Percentiles rank a stretch among this genome's conserved stretches.
Conservation (phyloP, 2,888 invertebrate species). For the Orchestes rusci region DNA sequence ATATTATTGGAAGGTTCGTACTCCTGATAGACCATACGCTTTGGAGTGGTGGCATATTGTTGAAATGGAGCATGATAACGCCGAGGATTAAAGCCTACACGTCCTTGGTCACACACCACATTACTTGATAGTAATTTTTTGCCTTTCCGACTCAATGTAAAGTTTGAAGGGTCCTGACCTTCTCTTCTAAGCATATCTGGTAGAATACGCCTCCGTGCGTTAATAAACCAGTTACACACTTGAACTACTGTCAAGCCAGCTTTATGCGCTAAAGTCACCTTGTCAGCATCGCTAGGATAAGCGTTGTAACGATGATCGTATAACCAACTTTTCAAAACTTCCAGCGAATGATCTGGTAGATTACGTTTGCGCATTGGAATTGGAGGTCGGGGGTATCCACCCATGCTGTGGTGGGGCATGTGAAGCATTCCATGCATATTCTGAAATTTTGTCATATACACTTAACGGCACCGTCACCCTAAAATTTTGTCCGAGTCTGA, state of each 20-base stretch:
- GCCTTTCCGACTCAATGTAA: conserved; percentile 84
- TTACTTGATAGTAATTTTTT: conserved; percentile 50
- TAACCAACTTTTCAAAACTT: conserved; percentile 86
- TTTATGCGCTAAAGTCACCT: conserved; percentile 75
- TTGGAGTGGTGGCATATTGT: no score
- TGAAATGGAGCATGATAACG: no score
- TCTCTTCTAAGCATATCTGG: conserved; percentile 92
- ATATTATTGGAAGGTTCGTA: no score
- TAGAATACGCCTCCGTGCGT: conserved; percentile 83
- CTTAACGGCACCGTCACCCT: no score
- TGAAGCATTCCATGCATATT: no score
- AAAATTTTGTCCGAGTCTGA: no score
- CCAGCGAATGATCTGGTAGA: conserved; percentile 86
- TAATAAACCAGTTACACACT: conserved; percentile 78
- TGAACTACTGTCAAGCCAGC: conserved; percentile 83
- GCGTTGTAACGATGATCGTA: conserved; percentile 90
- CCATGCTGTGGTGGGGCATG: no score
- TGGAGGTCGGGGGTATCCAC: no score
- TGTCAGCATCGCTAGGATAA: conserved; percentile 90
- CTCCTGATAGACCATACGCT: conserved; percentile 44
- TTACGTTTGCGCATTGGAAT: no score
- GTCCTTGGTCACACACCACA: conserved; percentile 15
- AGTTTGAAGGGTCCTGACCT: conserved; percentile 86
- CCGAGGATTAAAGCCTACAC: conserved; percentile 14
- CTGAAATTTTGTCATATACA: no score